phyloP scores from a whole-genome alignment of 2,113 vertebrate genomes.

The Psittacula cyanocephala region DNA sequence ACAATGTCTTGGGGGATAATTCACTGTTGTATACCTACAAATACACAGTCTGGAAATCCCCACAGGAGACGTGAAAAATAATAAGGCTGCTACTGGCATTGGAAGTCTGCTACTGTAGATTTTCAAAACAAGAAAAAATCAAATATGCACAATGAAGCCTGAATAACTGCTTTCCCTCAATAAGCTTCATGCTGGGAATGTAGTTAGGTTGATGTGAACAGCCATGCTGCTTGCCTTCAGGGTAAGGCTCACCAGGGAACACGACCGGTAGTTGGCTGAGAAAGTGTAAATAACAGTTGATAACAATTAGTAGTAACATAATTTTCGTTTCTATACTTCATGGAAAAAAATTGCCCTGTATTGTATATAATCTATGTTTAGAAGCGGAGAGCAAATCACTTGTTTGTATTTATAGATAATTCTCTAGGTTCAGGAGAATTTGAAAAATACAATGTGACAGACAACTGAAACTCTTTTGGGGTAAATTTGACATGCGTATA shows the following conservation, averaged over 20 bases:
- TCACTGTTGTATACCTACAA: background rate
- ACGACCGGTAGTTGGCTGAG: background rate
- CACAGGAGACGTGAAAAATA: background rate
- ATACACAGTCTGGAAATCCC: background rate
- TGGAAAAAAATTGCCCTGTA: background rate
- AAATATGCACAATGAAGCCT: background rate
- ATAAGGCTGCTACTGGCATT: background rate
- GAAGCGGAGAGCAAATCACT: background rate
- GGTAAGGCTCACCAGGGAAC: fast-evolving
- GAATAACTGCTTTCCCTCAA: background rate
- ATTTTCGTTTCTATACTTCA: background rate
- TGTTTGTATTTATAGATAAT: background rate
- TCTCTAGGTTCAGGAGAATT: background rate
- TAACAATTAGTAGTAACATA: background rate
- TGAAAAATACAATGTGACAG: background rate
- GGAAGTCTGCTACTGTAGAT: background rate
- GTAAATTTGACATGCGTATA: background rate
- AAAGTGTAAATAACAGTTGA: background rate
- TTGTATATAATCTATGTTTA: background rate
- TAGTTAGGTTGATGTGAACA: background rate
- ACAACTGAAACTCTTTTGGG: background rate
- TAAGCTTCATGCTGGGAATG: background rate
- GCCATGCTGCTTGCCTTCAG: background rate
- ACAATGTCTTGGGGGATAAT: background rate
- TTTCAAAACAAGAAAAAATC: background rate